These are phyloP conservation scores for Palaemon carinicauda DNA, from an alignment of 1,140 invertebrate species.

Conservation along the genomic window DNA sequence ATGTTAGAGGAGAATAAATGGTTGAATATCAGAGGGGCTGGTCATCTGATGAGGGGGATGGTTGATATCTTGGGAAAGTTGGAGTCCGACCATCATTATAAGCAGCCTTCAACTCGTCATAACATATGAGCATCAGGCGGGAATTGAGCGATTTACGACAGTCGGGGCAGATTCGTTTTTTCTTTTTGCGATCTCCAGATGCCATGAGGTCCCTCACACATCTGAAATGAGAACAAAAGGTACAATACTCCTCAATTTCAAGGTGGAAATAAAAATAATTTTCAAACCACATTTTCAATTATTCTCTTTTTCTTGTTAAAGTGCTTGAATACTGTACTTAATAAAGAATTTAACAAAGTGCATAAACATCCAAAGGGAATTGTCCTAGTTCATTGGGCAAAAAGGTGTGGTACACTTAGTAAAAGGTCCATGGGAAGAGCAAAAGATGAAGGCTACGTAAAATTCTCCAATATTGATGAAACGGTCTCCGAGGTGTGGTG, in stretches of 20 bases:
- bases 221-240: slow-evolving; percentile 65
- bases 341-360: too few species aligned
- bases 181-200: slow-evolving; percentile 70
- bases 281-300: not conserved
- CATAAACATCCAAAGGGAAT: too few species aligned
- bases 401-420: too few species aligned
- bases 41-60: slow-evolving; percentile 40
- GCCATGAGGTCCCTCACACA: slow-evolving; percentile 77
- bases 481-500: too few species aligned
- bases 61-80: slow-evolving; percentile 36
- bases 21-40: slow-evolving; percentile 49
- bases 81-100: slow-evolving; percentile 39
- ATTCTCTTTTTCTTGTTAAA: not conserved
- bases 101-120: slow-evolving; percentile 60
- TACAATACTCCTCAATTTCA: not conserved
- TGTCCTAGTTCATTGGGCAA: too few species aligned
- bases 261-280: not conserved
- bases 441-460: too few species aligned
- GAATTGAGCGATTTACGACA: slow-evolving; percentile 74
- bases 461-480: too few species aligned
- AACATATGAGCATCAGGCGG: slow-evolving; percentile 66
- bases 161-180: slow-evolving; percentile 72
- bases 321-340: too few species aligned
- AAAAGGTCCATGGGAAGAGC: too few species aligned
- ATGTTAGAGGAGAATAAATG: not conserved